A percentile compares a stretch with the other conserved stretches of the same genome.
Evolutionary conservation across 2,113 vertebrate species (phyloP).

Genomic region (Cyphomyrus plagiostoma): DNA sequence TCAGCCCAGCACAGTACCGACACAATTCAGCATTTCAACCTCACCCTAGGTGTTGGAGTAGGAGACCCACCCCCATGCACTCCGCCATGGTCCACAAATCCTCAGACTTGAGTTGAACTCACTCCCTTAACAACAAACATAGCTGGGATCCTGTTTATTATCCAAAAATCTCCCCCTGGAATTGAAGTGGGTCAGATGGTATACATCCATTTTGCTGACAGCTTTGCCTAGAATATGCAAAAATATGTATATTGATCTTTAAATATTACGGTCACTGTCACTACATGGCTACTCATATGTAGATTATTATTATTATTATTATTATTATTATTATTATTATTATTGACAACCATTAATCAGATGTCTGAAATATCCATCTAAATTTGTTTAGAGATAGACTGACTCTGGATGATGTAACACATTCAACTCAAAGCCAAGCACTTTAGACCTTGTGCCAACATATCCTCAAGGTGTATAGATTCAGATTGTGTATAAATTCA

Average conservation of each 20-base stretch:
- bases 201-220: not conserved
- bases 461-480: not conserved
- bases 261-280: slow-evolving; percentile 13
- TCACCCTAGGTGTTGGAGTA: not conserved
- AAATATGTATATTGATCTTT: slow-evolving; percentile 26
- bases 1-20: not conserved
- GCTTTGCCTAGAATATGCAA: slow-evolving; percentile 9
- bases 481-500: not conserved
- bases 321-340: not conserved
- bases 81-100: not conserved
- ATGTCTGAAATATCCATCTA: slow-evolving; percentile 13
- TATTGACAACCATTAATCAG: slow-evolving; percentile 20
- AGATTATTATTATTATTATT: slow-evolving; percentile 6
- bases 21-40: not conserved
- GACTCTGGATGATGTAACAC: slow-evolving; percentile 4
- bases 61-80: not conserved
- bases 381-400: slow-evolving; percentile 11
- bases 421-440: slow-evolving; percentile 14
- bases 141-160: not conserved
- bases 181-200: not conserved
- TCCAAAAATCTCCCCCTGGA: not conserved
- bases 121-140: not conserved
- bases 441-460: not conserved
- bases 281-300: slow-evolving; percentile 15
- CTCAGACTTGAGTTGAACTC: not conserved